These are phyloP conservation scores for Origma solitaria DNA, from an alignment of 2,113 vertebrate genomes.

Conservation along the genomic window DNA sequence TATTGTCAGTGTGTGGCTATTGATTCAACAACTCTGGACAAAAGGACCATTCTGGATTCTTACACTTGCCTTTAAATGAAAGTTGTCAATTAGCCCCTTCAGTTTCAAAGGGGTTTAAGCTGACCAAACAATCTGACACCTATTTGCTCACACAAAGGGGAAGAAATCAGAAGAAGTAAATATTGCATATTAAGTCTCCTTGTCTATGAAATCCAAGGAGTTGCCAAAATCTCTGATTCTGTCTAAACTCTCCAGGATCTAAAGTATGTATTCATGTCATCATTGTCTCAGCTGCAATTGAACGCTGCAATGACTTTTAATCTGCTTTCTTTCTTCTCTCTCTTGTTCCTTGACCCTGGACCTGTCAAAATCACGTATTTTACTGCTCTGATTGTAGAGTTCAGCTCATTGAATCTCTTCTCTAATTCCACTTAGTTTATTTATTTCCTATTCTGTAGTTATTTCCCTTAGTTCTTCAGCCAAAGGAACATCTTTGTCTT, in stretches of 20 bases:
- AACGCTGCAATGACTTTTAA: constrained; percentile 26
- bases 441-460: neutral
- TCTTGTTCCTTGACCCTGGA: neutral
- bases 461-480: neutral
- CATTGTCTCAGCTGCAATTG: constrained; percentile 25
- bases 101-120: constrained; percentile 50
- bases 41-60: constrained; percentile 29
- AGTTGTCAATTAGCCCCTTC: constrained; percentile 58
- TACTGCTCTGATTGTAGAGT: neutral
- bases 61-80: constrained; percentile 56
- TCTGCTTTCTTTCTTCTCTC: neutral
- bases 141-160: constrained; percentile 12
- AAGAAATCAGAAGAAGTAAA: constrained; percentile 48
- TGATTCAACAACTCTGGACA: constrained; percentile 51
- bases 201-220: constrained; percentile 32
- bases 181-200: constrained; percentile 36
- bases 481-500: neutral
- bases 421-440: neutral
- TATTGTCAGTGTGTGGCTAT: neutral
- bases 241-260: constrained; percentile 15
- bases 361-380: neutral
- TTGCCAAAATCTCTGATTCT: constrained; percentile 1
- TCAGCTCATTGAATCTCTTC: neutral
- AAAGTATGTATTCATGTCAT: constrained; percentile 10
- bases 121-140: constrained; percentile 51